Percentiles rank a stretch among this genome's conserved stretches.
Conservation (phyloP, 2,797 vertebrate species). For the Triplophysa yarkandensis region DNA sequence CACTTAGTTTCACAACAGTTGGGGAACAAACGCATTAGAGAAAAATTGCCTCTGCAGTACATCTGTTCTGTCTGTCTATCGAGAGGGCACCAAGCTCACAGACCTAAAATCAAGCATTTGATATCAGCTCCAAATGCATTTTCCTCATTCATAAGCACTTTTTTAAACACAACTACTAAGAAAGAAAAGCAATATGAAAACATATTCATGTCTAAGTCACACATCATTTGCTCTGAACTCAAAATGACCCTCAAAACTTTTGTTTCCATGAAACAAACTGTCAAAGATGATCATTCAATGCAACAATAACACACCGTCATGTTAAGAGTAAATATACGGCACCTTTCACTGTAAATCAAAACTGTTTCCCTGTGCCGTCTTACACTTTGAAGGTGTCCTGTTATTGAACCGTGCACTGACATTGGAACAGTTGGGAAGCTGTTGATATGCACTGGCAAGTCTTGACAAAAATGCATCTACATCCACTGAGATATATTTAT, state of each 20-base stretch:
- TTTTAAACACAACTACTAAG: neutral
- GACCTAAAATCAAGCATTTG: slow-evolving; percentile 6
- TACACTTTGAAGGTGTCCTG: neutral
- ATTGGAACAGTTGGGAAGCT: neutral
- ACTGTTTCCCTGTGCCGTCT: neutral
- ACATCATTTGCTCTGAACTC: neutral
- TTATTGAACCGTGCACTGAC: neutral
- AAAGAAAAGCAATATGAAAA: neutral
- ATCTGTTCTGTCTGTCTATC: slow-evolving; percentile 66
- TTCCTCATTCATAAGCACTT: neutral
- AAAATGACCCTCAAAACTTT: slow-evolving; percentile 1
- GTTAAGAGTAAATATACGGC: neutral
- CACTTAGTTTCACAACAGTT: slow-evolving; percentile 72
- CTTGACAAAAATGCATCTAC: neutral
- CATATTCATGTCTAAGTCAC: neutral
- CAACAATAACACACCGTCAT: neutral
- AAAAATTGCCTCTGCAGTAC: slow-evolving; percentile 58
- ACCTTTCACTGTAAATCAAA: neutral
- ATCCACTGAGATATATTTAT: slow-evolving; percentile 16
- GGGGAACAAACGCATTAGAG: slow-evolving; percentile 67
- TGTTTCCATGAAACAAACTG: neutral
- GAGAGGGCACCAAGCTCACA: slow-evolving; percentile 23
- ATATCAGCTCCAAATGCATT: neutral
- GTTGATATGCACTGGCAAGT: neutral
- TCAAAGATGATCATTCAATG: neutral